Evolutionary conservation across 2,113 vertebrate species (phyloP).

Genomic region (Macquaria australasica): DNA sequence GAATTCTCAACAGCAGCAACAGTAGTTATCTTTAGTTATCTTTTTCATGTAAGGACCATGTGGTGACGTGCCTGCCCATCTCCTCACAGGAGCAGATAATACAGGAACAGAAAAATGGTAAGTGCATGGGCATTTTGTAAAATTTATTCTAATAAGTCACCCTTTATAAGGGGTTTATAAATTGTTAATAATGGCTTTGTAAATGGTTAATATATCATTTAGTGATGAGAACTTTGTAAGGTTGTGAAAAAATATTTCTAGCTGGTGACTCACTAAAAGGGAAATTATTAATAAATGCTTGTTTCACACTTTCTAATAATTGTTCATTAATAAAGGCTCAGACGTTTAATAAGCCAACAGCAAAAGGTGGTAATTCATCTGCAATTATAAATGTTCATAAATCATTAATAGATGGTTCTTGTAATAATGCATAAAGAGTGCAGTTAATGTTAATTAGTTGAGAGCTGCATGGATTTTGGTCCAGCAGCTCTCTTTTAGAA

Average conservation of each 20-base stretch:
- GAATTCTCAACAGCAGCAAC: conserved; percentile 65
- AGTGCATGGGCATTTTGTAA: conserved; percentile 8
- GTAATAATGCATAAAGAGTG: background rate
- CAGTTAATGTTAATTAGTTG: background rate
- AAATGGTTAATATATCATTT: background rate
- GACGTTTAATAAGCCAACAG: background rate
- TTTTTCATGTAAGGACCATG: conserved; percentile 26
- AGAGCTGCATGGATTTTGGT: no score
- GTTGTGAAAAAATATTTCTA: background rate
- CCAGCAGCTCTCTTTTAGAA: background rate
- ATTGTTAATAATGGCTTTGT: background rate
- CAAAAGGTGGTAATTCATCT: background rate
- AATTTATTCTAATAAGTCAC: background rate
- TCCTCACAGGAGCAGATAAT: conserved; percentile 46
- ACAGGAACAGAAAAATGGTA: conserved; percentile 68
- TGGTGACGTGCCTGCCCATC: conserved; percentile 20
- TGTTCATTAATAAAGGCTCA: background rate
- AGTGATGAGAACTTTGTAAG: background rate
- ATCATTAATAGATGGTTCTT: background rate
- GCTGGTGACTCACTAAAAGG: no score
- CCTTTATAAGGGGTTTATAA: background rate
- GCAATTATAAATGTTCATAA: background rate
- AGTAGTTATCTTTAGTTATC: conserved; percentile 49
- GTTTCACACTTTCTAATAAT: background rate
- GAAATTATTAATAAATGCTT: background rate